Percentiles rank a stretch among this genome's conserved stretches.
Evolutionary conservation across 2,113 vertebrate species (phyloP).

Genomic region (Cephalophus harveyi): DNA sequence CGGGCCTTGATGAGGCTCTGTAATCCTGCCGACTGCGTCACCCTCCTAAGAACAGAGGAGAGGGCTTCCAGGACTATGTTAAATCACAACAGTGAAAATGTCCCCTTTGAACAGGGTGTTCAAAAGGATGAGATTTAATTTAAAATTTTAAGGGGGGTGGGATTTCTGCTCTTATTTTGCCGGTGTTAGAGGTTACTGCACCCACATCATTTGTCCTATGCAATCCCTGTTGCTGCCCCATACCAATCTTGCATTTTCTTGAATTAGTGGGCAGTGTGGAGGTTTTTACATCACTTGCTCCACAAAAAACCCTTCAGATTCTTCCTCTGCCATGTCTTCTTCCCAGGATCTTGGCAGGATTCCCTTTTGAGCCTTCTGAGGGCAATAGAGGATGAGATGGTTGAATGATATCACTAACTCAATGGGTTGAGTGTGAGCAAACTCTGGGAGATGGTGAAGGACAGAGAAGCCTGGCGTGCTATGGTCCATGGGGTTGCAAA

Average conservation of each 20-base stretch:
- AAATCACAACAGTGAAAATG: not conserved
- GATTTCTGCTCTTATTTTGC: not conserved
- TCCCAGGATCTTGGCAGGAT: not conserved
- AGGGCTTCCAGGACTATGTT: not conserved
- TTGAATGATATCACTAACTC: no score
- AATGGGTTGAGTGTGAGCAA: no score
- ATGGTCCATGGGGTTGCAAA: no score
- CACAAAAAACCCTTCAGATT: not conserved
- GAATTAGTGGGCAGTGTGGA: not conserved
- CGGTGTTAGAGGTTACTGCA: not conserved
- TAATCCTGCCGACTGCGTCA: not conserved
- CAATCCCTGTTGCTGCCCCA: not conserved
- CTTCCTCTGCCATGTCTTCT: not conserved
- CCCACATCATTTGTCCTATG: not conserved
- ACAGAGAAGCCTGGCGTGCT: no score
- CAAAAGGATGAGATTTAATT: not conserved
- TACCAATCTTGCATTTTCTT: not conserved
- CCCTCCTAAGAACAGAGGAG: not conserved
- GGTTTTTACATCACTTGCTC: not conserved
- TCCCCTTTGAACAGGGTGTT: not conserved
- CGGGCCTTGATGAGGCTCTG: not conserved
- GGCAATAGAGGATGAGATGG: no score
- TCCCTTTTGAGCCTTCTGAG: not conserved
- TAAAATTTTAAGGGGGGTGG: not conserved
- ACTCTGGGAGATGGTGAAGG: no score